phyloP scores from a whole-genome alignment of 1,140 invertebrate genomes.

The Procambarus clarkii region DNA sequence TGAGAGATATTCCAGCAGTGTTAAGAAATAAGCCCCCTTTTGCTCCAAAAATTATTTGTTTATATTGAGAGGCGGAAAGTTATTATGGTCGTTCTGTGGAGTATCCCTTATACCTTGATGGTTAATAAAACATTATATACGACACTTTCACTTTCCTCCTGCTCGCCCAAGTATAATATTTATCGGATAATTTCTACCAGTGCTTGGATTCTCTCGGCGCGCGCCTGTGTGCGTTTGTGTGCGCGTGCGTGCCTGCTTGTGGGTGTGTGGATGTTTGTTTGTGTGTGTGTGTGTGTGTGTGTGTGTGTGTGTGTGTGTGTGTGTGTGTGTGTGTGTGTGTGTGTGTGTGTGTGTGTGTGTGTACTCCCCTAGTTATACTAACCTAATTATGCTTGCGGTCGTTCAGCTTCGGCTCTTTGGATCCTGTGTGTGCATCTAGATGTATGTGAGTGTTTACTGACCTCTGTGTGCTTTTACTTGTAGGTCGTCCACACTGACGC shows the following conservation, averaged over 20 bases:
- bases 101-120: conserved; percentile 68
- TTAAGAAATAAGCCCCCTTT: neutral
- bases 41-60: conserved; percentile 63
- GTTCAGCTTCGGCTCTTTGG: no score
- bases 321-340: conserved; percentile 23
- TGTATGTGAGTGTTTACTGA: no score
- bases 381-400: no score
- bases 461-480: no score
- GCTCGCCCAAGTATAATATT: conserved; percentile 62
- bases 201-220: conserved; percentile 48
- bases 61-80: conserved; percentile 67
- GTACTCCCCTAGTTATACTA: no score
- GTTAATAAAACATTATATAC: conserved; percentile 68
- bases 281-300: conserved; percentile 24
- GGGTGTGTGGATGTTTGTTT: conserved; percentile 28
- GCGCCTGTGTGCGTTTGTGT: conserved; percentile 14
- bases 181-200: conserved; percentile 64
- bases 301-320: conserved; percentile 37
- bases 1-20: no score
- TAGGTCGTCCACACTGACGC: no score
- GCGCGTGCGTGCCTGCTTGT: conserved; percentile 27
- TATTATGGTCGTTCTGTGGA: conserved; percentile 60
- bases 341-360: conserved; percentile 14
- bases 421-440: no score
- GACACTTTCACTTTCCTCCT: conserved; percentile 63